Base-by-base conservation (phyloP, 2,888 invertebrate species). In the Elgonia sp. region DNA sequence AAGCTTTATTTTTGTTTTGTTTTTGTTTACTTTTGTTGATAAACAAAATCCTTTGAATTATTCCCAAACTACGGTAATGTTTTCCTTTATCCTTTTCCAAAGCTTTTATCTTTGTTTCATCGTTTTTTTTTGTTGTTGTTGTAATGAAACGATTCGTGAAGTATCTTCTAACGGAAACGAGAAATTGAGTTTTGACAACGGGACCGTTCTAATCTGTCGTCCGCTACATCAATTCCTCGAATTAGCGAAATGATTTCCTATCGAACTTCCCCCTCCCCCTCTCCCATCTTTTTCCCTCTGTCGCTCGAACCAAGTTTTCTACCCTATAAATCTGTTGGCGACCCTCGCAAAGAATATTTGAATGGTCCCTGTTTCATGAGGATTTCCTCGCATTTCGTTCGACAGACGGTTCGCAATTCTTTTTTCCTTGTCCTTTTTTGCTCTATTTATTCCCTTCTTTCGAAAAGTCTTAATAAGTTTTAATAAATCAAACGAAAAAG, bases 201-300 rank as follows among this genome's bases (percentile, higher is more conserved):
- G 86, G 88, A 73, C 80, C 62, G 89, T 90, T 90, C 91, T 91
- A 89, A 91, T 87, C 89, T 89, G 87, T 89, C 89, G 87, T 87
- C 77, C 92, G 90, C 90, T 90, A 91, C 92, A 89, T 92, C 92
- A 91, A 92, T 93, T 91, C 90, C 85, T 89, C 90, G 91, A 92
- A 93, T 93, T 92, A 93, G 91, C 90, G 90, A 89, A 92, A 93
- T 92, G 90, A 92, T 92, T 91, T 92, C 90, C 90, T 81, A 90
- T 84, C 86, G 87, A 91, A 90, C 88, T 88, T 91, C 89, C 73
- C 73, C 81, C 57, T 80, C 46, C 60, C 83, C 20, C 63, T 75
- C 29, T 1, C 5, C 29, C 29, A 29, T 5, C 29, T 29, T 29
- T 67, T 39, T 75, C 63, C 37, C 88, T 85, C 90, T 60, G 20